Conservation (phyloP, 2,797 vertebrate genomes). For the Picus viridis region DNA sequence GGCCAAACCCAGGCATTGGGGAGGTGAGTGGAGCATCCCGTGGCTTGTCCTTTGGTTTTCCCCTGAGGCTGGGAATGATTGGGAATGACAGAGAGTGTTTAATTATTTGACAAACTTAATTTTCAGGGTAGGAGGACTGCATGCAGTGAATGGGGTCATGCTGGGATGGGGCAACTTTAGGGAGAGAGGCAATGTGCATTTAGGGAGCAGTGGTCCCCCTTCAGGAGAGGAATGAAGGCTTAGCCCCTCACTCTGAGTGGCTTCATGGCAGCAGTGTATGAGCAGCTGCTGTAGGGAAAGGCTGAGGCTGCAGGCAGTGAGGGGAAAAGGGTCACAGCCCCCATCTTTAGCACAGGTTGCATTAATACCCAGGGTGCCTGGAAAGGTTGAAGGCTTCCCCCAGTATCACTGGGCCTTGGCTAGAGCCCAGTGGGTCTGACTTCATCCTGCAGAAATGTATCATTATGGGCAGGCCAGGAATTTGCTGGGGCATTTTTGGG, state of each 20-base stretch:
- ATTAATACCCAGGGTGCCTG: background rate
- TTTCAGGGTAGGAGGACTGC: accelerated
- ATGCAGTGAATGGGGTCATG: background rate
- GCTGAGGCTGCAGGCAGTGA: background rate
- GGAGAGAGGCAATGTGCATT: background rate
- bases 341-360: background rate
- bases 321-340: background rate
- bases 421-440: background rate
- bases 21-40: background rate
- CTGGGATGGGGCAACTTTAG: background rate
- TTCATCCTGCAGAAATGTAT: constrained; percentile 20
- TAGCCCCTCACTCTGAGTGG: background rate
- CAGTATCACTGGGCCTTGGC: background rate
- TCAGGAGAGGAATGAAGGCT: background rate
- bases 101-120: accelerated
- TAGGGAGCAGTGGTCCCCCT: background rate
- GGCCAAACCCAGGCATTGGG: accelerated
- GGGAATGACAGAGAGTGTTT: background rate
- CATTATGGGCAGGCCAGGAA: constrained; percentile 4
- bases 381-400: background rate
- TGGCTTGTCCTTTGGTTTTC: background rate
- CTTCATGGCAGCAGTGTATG: background rate
- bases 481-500: background rate
- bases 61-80: background rate
- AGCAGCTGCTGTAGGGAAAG: background rate